These are phyloP conservation scores for Anas platyrhynchos DNA, from an alignment of 2,113 vertebrate species.

Conservation along the genomic window DNA sequence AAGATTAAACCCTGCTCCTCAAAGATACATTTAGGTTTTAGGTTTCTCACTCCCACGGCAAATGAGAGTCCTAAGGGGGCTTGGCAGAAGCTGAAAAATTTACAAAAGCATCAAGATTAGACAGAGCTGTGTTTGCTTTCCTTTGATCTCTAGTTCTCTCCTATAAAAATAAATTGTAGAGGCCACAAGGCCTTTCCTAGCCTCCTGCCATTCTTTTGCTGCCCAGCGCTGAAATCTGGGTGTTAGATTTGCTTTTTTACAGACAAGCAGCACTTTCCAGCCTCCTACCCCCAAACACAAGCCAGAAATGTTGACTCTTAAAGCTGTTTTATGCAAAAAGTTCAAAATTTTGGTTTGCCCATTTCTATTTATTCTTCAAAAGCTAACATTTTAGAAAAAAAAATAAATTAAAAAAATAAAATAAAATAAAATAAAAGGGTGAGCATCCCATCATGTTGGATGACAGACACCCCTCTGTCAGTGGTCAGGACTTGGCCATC, in stretches of 20 bases:
- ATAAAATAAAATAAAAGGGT: no score
- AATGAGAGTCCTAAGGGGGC: not conserved
- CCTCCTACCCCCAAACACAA: not conserved
- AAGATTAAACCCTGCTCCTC: not conserved
- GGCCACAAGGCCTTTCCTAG: not conserved
- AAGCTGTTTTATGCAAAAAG: not conserved
- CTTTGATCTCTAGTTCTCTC: not conserved
- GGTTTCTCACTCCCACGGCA: not conserved
- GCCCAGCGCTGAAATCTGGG: not conserved
- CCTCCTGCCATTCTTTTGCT: not conserved
- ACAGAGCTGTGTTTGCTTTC: not conserved
- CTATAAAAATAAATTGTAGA: not conserved
- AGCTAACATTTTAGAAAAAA: not conserved
- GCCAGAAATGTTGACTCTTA: not conserved
- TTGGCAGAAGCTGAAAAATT: not conserved
- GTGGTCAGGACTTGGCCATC: not conserved
- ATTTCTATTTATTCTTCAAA: not conserved
- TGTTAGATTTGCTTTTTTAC: not conserved
- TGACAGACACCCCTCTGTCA: accelerated
- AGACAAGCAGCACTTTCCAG: not conserved
- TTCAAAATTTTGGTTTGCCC: not conserved
- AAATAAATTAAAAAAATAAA: no score
- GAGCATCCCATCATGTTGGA: not conserved
- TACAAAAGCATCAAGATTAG: not conserved
- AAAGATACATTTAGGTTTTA: not conserved